phyloP scores from a whole-genome alignment of 1,140 invertebrate genomes.

The Drosophila nasuta region DNA sequence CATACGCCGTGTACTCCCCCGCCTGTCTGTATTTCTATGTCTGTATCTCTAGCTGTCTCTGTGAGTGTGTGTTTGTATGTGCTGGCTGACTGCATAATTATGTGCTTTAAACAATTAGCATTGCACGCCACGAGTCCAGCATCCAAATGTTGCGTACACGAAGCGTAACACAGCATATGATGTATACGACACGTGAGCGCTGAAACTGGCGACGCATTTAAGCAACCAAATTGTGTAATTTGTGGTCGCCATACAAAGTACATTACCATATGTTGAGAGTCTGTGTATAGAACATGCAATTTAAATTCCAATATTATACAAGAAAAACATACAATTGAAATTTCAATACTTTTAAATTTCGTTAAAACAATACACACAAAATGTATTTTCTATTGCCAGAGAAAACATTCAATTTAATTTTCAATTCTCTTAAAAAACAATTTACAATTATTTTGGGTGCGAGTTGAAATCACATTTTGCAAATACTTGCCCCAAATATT shows the following conservation, averaged over 20 bases:
- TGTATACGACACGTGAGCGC: slow-evolving; percentile 23
- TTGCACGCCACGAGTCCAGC: slow-evolving; percentile 52
- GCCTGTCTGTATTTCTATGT: slow-evolving; percentile 5
- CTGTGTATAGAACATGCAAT: not conserved
- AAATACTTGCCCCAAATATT: not conserved
- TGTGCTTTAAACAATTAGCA: slow-evolving; percentile 74
- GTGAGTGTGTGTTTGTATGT: slow-evolving; percentile 23
- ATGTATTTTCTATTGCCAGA: too few relatives aligned
- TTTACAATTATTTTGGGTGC: not conserved
- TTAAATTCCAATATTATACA: not conserved
- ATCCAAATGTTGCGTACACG: slow-evolving; percentile 40
- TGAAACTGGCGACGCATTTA: slow-evolving; percentile 8
- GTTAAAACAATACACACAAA: not conserved
- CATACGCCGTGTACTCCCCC: slow-evolving; percentile 55
- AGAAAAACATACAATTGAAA: not conserved
- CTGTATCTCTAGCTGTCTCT: too few relatives aligned
- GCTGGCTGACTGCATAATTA: slow-evolving; percentile 67
- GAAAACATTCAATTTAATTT: not conserved
- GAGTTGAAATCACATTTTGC: not conserved
- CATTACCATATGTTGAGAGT: not conserved
- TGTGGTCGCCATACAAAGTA: not conserved
- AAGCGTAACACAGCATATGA: slow-evolving; percentile 8
- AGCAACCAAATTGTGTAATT: slow-evolving; percentile 16
- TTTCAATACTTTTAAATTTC: too few relatives aligned
- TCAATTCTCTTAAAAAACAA: not conserved